A percentile compares a stretch with the other conserved stretches of the same genome.
Conservation (phyloP, 2,113 vertebrate species). For the Shinisaurus crocodilurus region DNA sequence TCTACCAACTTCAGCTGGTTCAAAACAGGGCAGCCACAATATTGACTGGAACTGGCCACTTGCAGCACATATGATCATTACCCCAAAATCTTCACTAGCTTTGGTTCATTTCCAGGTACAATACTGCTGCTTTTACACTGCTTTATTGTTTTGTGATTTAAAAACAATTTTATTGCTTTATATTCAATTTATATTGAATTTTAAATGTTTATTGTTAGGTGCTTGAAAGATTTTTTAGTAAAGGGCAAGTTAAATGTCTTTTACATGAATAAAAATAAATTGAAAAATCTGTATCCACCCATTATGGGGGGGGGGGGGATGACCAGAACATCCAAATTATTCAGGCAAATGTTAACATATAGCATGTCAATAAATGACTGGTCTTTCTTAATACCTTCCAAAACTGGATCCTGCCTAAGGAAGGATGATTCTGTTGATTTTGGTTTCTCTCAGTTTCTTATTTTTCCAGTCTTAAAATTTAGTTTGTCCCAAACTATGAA, state of each 20-base stretch:
- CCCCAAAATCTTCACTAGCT: background rate
- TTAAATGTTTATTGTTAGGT: background rate
- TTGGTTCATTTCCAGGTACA: background rate
- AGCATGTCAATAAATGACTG: background rate
- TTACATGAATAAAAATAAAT: background rate
- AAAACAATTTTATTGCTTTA: background rate
- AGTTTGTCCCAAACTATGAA: too few relatives aligned
- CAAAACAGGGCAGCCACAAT: background rate
- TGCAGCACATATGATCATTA: background rate
- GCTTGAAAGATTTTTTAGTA: background rate
- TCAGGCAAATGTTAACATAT: fast-evolving
- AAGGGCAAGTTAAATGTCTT: background rate
- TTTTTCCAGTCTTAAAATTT: too few relatives aligned
- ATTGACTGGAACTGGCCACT: background rate
- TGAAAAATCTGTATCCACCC: background rate
- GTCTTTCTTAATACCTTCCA: background rate
- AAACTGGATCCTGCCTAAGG: background rate
- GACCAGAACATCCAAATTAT: background rate
- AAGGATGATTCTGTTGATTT: too few relatives aligned
- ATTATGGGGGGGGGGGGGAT: background rate
- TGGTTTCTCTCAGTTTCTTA: too few relatives aligned
- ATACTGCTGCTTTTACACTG: background rate
- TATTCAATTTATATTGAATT: background rate
- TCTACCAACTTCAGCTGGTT: background rate
- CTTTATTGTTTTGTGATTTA: background rate